Evolutionary conservation across 2,113 vertebrate genomes (phyloP).

Genomic region (Phoxinus phoxinus): DNA sequence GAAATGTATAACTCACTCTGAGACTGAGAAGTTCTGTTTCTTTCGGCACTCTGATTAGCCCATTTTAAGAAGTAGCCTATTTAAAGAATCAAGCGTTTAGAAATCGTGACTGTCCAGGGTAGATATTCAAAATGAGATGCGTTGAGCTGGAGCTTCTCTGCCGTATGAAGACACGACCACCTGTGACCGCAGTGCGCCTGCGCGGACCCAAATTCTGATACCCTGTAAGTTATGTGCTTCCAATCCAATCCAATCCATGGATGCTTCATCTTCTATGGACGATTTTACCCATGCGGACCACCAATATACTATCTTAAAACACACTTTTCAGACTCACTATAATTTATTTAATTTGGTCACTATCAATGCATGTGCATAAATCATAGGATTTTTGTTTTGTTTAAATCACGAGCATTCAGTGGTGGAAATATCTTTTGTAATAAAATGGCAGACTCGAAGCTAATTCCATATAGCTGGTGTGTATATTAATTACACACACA

Average conservation of each 20-base stretch:
- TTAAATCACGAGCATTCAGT: neutral
- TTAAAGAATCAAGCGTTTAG: neutral
- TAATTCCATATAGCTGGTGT: neutral
- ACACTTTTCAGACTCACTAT: neutral
- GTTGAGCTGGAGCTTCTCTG: neutral
- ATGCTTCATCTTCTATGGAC: neutral
- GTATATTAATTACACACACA: neutral
- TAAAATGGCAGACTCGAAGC: neutral
- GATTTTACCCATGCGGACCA: neutral
- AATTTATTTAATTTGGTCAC: neutral
- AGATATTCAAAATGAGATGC: neutral
- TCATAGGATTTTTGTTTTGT: neutral
- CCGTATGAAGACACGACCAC: neutral
- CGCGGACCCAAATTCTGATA: neutral
- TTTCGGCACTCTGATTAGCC: conserved; percentile 6
- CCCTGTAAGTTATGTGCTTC: neutral
- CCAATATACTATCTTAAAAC: neutral
- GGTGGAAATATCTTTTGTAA: neutral
- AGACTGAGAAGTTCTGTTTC: conserved; percentile 19
- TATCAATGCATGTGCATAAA: neutral
- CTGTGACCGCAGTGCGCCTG: conserved; percentile 8
- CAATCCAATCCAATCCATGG: neutral
- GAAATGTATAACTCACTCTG: conserved; percentile 22
- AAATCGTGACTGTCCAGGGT: neutral
- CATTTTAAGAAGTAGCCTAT: neutral